Base-by-base conservation (phyloP, 2,888 invertebrate genomes). In the Rotaria socialis region DNA sequence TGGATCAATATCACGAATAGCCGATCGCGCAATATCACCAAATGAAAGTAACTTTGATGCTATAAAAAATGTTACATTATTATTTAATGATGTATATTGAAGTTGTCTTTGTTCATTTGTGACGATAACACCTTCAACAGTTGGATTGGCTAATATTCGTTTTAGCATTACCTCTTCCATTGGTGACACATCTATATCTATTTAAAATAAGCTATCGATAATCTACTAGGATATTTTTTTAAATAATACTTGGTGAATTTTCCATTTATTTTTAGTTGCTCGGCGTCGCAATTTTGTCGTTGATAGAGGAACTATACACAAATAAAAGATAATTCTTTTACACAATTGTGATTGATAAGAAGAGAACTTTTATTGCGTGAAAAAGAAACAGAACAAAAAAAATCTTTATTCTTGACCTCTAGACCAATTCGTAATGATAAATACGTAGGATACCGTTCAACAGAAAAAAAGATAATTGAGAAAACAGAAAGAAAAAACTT, bases 1-100 rank as follows among this genome's bases (percentile, higher is more conserved):
- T 80, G 80, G 80, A 47, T 80, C 47, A 10, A 80, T 47, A 80
- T 80, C 80, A 11, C 80, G 80, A 80, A 80, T 80, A 80, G n/a
- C n/a, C 19, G 80, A 43, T 24, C 80, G 80, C 24, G 2, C 24
- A 11, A 47, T 6, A 14, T 43, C 10, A 47, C 22, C 47, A 24
- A 80, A 80, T 14, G 43, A 24, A n/a, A 80, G 14, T n/a, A 80
- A n/a, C 11, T 80, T 80, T 24, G 80, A 47, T n/a, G 24, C 8
- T 24, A 80, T 80, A 8, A 16, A 8, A 80, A 80, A 80, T n/a
- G 80, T 80, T 0, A 47, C 1, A 47, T 80, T 80, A n/a, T 80
- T 80, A 80, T 80, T 47, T 8, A 80, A n/a, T n/a, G 80, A 43
- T 47, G 80, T 80, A 47, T 80, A 80, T 14, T 80, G 80, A 43